Conservation (phyloP, 2,888 invertebrate genomes). For the Ophion slaviceki region DNA sequence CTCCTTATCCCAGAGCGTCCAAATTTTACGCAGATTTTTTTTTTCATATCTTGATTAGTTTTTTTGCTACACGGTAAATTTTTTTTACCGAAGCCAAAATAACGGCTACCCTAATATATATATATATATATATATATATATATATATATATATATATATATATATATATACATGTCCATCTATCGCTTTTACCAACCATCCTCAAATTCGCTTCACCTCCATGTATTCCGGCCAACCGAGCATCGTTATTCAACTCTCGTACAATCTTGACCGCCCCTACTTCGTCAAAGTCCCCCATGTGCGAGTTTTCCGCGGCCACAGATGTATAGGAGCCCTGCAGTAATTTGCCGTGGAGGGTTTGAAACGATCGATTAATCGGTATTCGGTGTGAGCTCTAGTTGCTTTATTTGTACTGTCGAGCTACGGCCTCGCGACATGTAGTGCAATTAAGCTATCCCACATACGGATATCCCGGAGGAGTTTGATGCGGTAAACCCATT, state of each 20-base stretch:
- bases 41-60: too few species aligned
- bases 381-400: conserved; percentile 53
- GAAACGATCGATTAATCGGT: conserved; percentile 49
- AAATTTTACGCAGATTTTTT: too few species aligned
- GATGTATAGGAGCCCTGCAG: background rate
- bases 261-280: conserved; percentile 40
- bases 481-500: conserved; percentile 66
- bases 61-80: too few species aligned
- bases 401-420: conserved; percentile 36
- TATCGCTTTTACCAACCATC: background rate
- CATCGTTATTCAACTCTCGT: conserved; percentile 44
- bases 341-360: conserved; percentile 39
- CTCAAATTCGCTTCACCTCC: conserved; percentile 18
- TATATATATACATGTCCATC: background rate
- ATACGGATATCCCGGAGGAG: conserved; percentile 21
- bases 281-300: conserved; percentile 42
- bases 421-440: conserved; percentile 41
- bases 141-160: too few species aligned
- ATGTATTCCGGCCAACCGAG: conserved; percentile 1
- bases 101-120: too few species aligned
- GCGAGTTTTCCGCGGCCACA: background rate
- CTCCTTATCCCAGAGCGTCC: too few species aligned
- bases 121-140: too few species aligned
- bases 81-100: too few species aligned
- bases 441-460: conserved; percentile 43